Evolutionary conservation across 2,888 invertebrate genomes (phyloP), one percentile per base, ranked within the genome.

Genomic region (Andrena camellia): DNA sequence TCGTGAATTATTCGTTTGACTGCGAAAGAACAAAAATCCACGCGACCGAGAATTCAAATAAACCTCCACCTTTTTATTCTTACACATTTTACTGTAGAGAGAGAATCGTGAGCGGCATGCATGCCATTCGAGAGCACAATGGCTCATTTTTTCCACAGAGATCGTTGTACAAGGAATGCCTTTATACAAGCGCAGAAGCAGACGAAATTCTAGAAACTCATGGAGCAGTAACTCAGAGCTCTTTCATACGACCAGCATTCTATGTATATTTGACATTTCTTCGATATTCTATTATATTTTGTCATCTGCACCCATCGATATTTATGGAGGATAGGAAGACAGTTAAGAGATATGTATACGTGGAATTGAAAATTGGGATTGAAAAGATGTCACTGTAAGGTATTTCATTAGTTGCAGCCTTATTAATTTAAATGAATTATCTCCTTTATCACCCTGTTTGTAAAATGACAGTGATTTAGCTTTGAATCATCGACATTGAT

Each of bases 1-100:
- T 29, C 50, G 29, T 64, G 64, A 64, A 78, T 78, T 78, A 64
- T 78, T 78, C 66, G 17, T n/a, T 20, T n/a, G 23, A 26, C 8
- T 57, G 57, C 23, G 59, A 75, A 50, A 54, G 31, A 67, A 62
- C 35, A 23, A 42, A 67, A 54, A 52, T 77, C 66, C 29, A 62
- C 60, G 60, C 50, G 29, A 8, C n/a, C n/a, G 60, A 29, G 31
- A 62, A 78, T 74, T 67, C 66, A 62, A 67, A 74, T 74, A 74
- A 67, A 74, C 17, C 67, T 20, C n/a, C 31, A 7, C 7, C 73
- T 33, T 57, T 73, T 60, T 59, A 35, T 33, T 7, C 20, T 60
- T 64, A 50, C 59, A 35, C 20, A 59, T 66, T 59, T 64, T 26
- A 8, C 29, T 17, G 29, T 59, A 35, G 4, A 63, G 4, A 62